Conservation (phyloP, 2,797 vertebrate genomes). For the Coccyzus lansbergi region DNA sequence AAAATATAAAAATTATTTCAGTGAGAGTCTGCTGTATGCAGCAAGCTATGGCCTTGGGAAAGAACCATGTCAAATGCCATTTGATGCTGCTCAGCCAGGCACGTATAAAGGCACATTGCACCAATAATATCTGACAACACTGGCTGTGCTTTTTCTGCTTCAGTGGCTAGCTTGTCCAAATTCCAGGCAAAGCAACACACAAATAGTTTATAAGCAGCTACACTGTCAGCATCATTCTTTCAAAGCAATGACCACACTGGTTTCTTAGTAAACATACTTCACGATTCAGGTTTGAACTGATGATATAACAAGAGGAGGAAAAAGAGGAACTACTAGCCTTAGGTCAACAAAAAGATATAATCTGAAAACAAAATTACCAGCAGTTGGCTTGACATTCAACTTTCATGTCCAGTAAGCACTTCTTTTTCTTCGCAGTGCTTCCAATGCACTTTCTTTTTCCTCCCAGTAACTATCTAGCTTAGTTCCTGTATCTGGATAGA, state of each 20-base stretch:
- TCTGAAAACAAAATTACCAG: conserved; percentile 16
- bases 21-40: conserved; percentile 9
- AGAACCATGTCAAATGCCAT: conserved; percentile 71
- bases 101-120: conserved; percentile 70
- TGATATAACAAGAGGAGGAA: conserved; percentile 1
- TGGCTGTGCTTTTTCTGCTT: conserved; percentile 77
- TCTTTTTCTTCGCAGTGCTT: neutral
- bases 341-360: neutral
- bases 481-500: neutral
- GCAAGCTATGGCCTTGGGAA: conserved; percentile 68
- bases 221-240: conserved; percentile 55
- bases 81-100: conserved; percentile 75
- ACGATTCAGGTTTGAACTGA: conserved; percentile 8
- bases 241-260: neutral
- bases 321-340: neutral
- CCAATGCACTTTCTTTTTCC: neutral
- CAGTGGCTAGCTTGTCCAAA: conserved; percentile 65
- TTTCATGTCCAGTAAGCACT: neutral
- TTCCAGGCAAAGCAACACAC: conserved; percentile 41
- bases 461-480: neutral
- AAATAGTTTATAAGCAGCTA: conserved; percentile 61
- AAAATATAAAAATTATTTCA: conserved; percentile 43
- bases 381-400: neutral
- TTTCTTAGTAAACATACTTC: conserved; percentile 50
- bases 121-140: conserved; percentile 77